A percentile compares a stretch with the other conserved stretches of the same genome.
Conservation (phyloP, 2,797 vertebrate genomes). For the Denticeps clupeoides region DNA sequence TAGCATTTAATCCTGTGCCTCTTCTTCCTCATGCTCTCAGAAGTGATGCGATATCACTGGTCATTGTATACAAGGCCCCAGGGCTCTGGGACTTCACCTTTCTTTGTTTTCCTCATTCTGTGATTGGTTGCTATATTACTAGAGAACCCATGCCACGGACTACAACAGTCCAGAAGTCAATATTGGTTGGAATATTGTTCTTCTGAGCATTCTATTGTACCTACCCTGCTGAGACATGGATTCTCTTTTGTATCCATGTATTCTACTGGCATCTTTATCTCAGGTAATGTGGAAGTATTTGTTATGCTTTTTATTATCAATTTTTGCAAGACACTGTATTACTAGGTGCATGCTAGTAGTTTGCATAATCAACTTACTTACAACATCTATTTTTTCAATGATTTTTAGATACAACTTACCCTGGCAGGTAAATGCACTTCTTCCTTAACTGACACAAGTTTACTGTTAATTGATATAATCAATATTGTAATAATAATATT, state of each 20-base stretch:
- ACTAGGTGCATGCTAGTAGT: neutral
- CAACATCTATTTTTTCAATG: neutral
- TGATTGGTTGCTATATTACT: conserved; percentile 52
- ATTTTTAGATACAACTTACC: conserved; percentile 26
- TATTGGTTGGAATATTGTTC: conserved; percentile 14
- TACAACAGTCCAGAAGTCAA: conserved; percentile 39
- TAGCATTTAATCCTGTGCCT: no score
- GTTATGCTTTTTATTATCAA: neutral
- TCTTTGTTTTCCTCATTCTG: conserved; percentile 46
- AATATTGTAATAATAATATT: neutral
- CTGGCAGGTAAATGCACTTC: conserved; percentile 38
- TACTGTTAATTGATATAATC: neutral
- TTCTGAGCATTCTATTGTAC: conserved; percentile 32
- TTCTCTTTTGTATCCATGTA: conserved; percentile 38
- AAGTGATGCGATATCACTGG: no score
- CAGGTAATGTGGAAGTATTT: conserved; percentile 43
- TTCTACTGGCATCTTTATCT: conserved; percentile 42
- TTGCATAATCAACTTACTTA: neutral
- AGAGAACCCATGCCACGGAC: conserved; percentile 32
- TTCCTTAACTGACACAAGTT: neutral
- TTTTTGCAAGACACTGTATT: neutral
- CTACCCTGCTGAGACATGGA: conserved; percentile 32
- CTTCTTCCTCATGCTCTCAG: conserved; percentile 23
- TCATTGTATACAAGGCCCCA: conserved; percentile 42
- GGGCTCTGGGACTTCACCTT: conserved; percentile 42